Evolutionary conservation across 2,797 vertebrate genomes (phyloP), one percentile per base, ranked within the genome.

Genomic region (Gymnoscopelus braueri): DNA sequence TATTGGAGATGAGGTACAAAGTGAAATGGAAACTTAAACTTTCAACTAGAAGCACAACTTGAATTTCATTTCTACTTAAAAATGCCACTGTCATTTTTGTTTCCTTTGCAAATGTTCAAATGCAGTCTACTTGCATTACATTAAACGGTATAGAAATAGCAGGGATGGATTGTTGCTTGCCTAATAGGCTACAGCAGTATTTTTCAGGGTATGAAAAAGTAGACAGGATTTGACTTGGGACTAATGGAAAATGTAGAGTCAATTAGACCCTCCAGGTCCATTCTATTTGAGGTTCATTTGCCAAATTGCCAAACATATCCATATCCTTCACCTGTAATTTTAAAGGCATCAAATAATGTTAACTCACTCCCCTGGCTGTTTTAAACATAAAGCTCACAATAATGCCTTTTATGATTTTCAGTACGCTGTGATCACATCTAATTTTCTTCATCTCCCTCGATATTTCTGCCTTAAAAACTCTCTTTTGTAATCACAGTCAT

Each of bases 401-500:
- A 53, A 85, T 70, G 72, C 84, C 80, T 88, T 44, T 88, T 72
- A 63, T 76, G 47, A 70, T 75, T 82, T 80, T 55, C 44, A 39
- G 64, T 63, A 44, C 2, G 39, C 39, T 44, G 39, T 10, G 39
- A 44, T 44, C 39, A 44, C 39, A 44, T 35, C 32, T 69, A 48
- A 29, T 58, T 71, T 72, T 74, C 59, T 62, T 77, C 24, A 77
- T 74, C 35, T 67, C 82, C 76, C 66, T 74, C 65, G 55, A 81
- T 82, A 54, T 78, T 71, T 92, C 81, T 91, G 92, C 93, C 92
- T 93, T 93, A 92, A 88, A 61, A 83, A 66, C 68, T 78, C 83
- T 84, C 84, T 88, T 86, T 84, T 84, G 56, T 72, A 70, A 76
- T 79, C 56, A 47, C 52, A 10, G 24, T 80, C 71, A 77, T 61